Evolutionary conservation across 2,797 vertebrate genomes (phyloP).

Genomic region (Macropodus opercularis): DNA sequence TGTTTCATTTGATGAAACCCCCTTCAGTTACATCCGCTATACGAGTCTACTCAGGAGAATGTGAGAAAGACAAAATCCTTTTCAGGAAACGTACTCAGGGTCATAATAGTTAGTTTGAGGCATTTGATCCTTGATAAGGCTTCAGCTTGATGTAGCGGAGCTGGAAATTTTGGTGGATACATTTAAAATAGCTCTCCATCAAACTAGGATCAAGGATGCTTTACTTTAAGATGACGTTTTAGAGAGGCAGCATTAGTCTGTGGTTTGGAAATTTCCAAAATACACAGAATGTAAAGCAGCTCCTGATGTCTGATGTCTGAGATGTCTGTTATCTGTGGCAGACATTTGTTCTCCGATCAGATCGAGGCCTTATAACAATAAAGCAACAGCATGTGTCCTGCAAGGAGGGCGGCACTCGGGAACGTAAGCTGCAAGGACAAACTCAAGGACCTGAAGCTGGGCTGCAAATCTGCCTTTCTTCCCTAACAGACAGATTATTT

Average conservation of each 20-base stretch:
- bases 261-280: background rate
- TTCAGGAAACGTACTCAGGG: background rate
- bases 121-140: background rate
- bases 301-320: background rate
- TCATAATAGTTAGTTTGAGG: background rate
- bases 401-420: constrained; percentile 20
- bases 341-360: constrained; percentile 44
- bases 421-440: constrained; percentile 50
- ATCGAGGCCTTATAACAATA: constrained; percentile 39
- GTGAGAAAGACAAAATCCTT: background rate
- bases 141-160: background rate
- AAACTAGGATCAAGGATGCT: background rate
- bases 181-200: background rate
- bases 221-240: background rate
- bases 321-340: background rate
- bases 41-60: background rate
- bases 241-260: background rate
- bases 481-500: constrained; percentile 60
- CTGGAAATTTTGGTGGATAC: background rate
- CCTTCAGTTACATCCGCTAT: background rate
- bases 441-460: constrained; percentile 39
- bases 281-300: background rate
- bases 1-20: constrained; percentile 33
- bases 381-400: constrained; percentile 36
- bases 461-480: constrained; percentile 56